These are phyloP conservation scores for Caenorhabditis sp. DNA, from an alignment of 2,888 invertebrate species.

Conservation along the genomic window DNA sequence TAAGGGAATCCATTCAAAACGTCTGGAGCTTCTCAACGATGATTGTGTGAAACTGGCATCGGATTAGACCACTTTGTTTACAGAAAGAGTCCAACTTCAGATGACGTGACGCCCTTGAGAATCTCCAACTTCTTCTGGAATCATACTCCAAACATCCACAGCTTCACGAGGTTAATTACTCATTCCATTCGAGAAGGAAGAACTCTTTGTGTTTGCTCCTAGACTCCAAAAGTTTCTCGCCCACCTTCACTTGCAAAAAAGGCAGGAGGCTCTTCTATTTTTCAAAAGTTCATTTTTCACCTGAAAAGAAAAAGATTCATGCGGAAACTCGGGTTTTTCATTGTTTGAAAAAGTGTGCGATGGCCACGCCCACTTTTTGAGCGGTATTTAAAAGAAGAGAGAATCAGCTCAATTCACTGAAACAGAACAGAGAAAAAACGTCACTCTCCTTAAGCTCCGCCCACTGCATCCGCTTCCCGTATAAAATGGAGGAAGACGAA, in stretches of 20 bases:
- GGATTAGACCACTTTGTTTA: constrained; percentile 28
- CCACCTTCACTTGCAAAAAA: constrained; percentile 18
- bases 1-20: constrained; percentile 15
- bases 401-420: neutral
- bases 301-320: constrained; percentile 32
- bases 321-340: constrained; percentile 39
- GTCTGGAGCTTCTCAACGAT: neutral
- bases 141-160: constrained; percentile 20
- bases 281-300: constrained; percentile 4
- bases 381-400: neutral
- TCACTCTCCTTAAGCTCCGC: constrained; percentile 23
- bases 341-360: constrained; percentile 16
- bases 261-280: neutral
- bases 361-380: constrained; percentile 17
- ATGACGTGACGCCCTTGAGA: constrained; percentile 20
- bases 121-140: constrained; percentile 1
- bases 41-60: neutral
- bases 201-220: constrained; percentile 7
- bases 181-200: constrained; percentile 9
- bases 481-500: too few relatives aligned
- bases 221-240: constrained; percentile 34
- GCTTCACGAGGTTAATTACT: constrained; percentile 35
- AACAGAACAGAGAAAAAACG: constrained; percentile 1
- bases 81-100: constrained; percentile 11
- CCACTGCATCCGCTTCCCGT: neutral